Percentiles rank a stretch among this genome's conserved stretches.
Conservation (phyloP, 2,113 vertebrate genomes). For the Barbus barbus region DNA sequence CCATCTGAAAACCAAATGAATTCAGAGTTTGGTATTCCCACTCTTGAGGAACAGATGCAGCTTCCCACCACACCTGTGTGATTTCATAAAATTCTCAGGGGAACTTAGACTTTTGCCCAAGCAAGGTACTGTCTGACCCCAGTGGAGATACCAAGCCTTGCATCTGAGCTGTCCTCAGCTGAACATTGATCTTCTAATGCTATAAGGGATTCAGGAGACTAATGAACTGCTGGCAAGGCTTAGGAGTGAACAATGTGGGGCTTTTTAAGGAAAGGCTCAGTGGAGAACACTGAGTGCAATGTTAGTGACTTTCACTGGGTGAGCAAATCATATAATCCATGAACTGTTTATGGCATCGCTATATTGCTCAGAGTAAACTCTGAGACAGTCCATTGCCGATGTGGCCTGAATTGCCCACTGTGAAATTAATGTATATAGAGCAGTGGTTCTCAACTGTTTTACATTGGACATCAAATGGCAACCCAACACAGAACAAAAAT, state of each 20-base stretch:
- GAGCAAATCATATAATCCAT: not conserved
- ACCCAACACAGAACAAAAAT: not conserved
- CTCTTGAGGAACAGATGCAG: not conserved
- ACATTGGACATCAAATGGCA: not conserved
- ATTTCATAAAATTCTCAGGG: not conserved
- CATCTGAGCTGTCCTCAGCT: not conserved
- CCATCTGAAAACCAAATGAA: not conserved
- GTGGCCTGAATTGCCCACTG: constrained; percentile 11
- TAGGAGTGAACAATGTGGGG: constrained; percentile 16
- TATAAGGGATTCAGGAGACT: constrained; percentile 43
- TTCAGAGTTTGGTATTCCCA: not conserved
- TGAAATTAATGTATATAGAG: not conserved
- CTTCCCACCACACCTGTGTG: not conserved
- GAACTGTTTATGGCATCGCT: not conserved
- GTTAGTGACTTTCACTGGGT: not conserved
- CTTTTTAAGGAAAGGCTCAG: constrained; percentile 51
- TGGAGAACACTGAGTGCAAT: not conserved
- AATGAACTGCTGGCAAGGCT: constrained; percentile 31
- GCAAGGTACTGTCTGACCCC: not conserved
- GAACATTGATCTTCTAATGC: constrained; percentile 58
- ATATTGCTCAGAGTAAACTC: constrained; percentile 4
- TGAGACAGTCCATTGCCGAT: not conserved
- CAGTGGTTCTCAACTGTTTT: not conserved
- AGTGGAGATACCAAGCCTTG: constrained; percentile 13
- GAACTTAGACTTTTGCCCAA: not conserved